These are phyloP conservation scores for Tachyglossus aculeatus DNA, from an alignment of 2,797 vertebrate genomes.

Conservation along the genomic window DNA sequence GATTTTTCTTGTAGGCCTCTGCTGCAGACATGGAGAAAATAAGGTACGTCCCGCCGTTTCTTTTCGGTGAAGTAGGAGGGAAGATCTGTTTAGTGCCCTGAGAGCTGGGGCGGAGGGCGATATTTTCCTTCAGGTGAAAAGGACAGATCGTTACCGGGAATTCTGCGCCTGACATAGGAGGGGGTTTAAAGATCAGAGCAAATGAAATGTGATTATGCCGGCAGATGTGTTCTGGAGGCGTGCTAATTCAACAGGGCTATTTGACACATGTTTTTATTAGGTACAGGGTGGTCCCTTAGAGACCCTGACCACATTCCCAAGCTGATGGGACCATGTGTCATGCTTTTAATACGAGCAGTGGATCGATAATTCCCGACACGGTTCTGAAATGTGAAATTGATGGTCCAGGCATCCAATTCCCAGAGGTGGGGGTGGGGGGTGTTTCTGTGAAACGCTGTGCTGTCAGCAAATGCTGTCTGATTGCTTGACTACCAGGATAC, in stretches of 20 bases:
- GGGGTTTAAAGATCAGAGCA: constrained; percentile 48
- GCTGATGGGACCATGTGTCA: constrained; percentile 55
- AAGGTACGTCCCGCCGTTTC: constrained; percentile 85
- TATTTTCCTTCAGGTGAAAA: constrained; percentile 33
- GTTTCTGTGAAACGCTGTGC: constrained; percentile 57
- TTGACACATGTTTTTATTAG: constrained; percentile 47
- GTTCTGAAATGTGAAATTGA: constrained; percentile 61
- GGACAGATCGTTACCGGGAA: constrained; percentile 21
- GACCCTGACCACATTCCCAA: constrained; percentile 55
- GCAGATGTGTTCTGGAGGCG: constrained; percentile 34
- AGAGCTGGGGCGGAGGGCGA: constrained; percentile 42
- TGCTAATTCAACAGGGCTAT: constrained; percentile 43
- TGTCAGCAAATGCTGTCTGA: constrained; percentile 59
- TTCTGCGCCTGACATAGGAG: constrained; percentile 35
- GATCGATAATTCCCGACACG: constrained; percentile 62
- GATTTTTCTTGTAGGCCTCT: constrained; percentile 87
- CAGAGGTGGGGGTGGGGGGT: too few species aligned
- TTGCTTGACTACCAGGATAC: constrained; percentile 47
- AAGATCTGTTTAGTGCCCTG: constrained; percentile 47
- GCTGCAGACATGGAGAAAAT: constrained; percentile 88
- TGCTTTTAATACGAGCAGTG: constrained; percentile 50
- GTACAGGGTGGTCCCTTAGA: constrained; percentile 54
- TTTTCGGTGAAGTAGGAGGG: constrained; percentile 50
- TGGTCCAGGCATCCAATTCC: constrained; percentile 64
- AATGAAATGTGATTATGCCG: constrained; percentile 41